Evolutionary conservation across 2,888 invertebrate species (phyloP).

Genomic region (Tuberolachnus salignus): DNA sequence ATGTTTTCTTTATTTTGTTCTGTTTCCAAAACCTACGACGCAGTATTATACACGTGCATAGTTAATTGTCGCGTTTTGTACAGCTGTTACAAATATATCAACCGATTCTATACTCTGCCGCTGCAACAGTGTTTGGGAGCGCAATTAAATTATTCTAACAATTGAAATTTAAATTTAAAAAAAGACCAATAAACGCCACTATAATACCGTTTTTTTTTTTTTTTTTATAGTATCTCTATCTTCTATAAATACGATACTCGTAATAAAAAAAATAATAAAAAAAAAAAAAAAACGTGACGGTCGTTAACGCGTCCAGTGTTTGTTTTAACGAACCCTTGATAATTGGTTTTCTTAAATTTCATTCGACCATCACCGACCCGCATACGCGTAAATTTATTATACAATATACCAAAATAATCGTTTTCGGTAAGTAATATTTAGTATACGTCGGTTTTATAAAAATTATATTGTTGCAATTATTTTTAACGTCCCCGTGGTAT

Average conservation of each 20-base stretch:
- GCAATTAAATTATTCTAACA: conserved; percentile 30
- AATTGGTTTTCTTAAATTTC: conserved; percentile 1
- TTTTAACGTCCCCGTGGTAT: no score
- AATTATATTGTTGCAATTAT: no score
- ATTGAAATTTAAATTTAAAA: conserved; percentile 12
- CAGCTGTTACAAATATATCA: conserved; percentile 20
- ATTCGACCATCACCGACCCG: conserved; percentile 26
- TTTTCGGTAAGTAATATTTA: no score
- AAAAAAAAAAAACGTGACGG: background rate
- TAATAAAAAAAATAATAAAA: no score
- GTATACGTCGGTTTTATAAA: no score
- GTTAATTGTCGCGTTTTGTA: background rate
- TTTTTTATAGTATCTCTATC: no score
- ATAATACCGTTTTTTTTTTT: background rate
- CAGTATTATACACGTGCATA: no score
- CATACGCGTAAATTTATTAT: conserved; percentile 4
- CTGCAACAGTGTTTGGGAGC: background rate
- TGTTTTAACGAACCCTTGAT: conserved; percentile 36
- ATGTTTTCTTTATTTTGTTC: no score
- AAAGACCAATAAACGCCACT: conserved; percentile 10
- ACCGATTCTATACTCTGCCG: conserved; percentile 1
- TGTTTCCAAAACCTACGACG: no score
- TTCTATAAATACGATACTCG: conserved; percentile 12
- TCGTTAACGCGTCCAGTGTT: background rate
- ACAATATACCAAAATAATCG: background rate